These are phyloP conservation scores for Lithobates pipiens DNA, from an alignment of 2,797 vertebrate species.

Conservation along the genomic window DNA sequence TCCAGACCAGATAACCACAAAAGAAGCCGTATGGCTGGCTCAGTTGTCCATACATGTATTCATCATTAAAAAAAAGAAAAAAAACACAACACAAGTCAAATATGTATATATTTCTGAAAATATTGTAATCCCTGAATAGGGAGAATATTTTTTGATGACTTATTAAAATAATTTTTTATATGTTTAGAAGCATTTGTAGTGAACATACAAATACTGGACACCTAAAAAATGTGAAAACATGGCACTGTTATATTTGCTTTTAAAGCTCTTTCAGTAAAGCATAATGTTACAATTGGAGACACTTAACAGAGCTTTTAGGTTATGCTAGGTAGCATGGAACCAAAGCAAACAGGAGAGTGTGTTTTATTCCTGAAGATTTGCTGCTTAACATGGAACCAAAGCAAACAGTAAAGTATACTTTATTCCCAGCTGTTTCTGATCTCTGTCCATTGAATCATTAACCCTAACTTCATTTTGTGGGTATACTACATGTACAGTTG, in stretches of 20 bases:
- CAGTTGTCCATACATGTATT: neutral
- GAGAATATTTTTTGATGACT: neutral
- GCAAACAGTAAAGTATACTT: slow-evolving; percentile 24
- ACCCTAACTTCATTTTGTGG: neutral
- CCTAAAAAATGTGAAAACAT: neutral
- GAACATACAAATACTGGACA: neutral
- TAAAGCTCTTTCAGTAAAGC: slow-evolving; percentile 41
- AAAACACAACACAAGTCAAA: neutral
- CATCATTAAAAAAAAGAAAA: neutral
- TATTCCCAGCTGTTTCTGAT: slow-evolving; percentile 35
- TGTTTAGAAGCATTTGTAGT: slow-evolving; percentile 4
- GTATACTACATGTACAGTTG: too few relatives aligned
- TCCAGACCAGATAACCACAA: slow-evolving; percentile 22
- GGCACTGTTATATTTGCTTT: slow-evolving; percentile 20
- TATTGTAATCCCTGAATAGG: neutral
- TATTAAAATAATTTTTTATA: slow-evolving; percentile 2
- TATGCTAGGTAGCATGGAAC: slow-evolving; percentile 28
- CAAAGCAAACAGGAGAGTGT: slow-evolving; percentile 34
- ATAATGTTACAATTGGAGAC: slow-evolving; percentile 58
- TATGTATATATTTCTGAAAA: too few relatives aligned
- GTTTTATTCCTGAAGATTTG: slow-evolving; percentile 16
- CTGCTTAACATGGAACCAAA: slow-evolving; percentile 25
- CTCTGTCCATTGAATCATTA: slow-evolving; percentile 38
- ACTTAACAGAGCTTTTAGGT: slow-evolving; percentile 42
- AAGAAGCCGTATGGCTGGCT: neutral